These are phyloP conservation scores for Protonibea diacanthus DNA, from an alignment of 2,797 vertebrate genomes.

Conservation along the genomic window DNA sequence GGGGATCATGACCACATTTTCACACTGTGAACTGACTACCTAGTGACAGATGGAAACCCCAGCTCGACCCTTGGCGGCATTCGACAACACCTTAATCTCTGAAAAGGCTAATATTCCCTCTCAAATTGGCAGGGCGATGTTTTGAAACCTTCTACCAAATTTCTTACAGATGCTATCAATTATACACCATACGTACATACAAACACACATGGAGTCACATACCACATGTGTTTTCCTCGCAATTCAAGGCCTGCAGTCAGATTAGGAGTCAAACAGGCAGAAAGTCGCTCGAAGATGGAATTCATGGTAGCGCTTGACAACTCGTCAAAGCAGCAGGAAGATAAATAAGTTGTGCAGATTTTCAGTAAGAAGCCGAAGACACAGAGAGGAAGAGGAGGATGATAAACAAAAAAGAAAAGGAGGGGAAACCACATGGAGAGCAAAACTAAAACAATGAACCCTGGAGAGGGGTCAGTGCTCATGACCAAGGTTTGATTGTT, in stretches of 20 bases:
- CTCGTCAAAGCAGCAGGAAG: conserved; percentile 24
- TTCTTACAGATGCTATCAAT: conserved; percentile 74
- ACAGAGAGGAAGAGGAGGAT: conserved; percentile 26
- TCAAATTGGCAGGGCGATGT: conserved; percentile 68
- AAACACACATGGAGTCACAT: conserved; percentile 60
- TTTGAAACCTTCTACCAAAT: conserved; percentile 70
- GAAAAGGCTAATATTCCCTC: conserved; percentile 60
- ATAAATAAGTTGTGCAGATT: conserved; percentile 48
- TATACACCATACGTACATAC: conserved; percentile 60
- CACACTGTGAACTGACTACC: conserved; percentile 30
- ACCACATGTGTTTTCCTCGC: conserved; percentile 61
- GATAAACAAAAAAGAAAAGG: conserved; percentile 41
- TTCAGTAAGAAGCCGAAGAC: conserved; percentile 29
- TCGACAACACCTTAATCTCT: conserved; percentile 61
- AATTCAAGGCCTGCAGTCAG: conserved; percentile 50
- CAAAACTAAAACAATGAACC: conserved; percentile 57
- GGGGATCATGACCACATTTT: conserved; percentile 50
- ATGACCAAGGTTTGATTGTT: conserved; percentile 65
- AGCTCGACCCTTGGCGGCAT: conserved; percentile 48
- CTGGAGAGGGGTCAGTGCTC: conserved; percentile 42
- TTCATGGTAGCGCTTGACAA: conserved; percentile 29
- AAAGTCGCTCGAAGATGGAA: conserved; percentile 41
- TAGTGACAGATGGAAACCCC: conserved; percentile 57
- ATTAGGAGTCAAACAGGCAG: conserved; percentile 55
- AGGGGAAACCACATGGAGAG: conserved; percentile 47